A percentile compares a stretch with the other conserved stretches of the same genome.
Evolutionary conservation across 2,888 invertebrate genomes (phyloP).

Genomic region (Girardia tigrina): DNA sequence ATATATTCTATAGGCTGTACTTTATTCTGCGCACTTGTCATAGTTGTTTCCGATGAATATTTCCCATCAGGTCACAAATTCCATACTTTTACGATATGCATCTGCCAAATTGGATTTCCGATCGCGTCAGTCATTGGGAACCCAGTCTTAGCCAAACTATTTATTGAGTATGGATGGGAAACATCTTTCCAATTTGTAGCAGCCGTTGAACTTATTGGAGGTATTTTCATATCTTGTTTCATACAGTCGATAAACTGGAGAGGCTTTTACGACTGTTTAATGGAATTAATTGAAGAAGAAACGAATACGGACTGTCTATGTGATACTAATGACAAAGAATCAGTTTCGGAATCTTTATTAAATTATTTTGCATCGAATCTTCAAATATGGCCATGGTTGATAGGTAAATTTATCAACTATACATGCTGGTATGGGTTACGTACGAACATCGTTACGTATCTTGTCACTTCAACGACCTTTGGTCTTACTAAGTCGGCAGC

Average conservation of each 20-base stretch:
- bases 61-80: constrained; percentile 10
- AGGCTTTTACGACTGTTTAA: too few relatives aligned
- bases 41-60: constrained; percentile 21
- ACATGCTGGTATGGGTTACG: constrained; percentile 32
- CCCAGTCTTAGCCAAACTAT: constrained; percentile 13
- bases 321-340: background rate
- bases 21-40: background rate
- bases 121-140: constrained; percentile 8
- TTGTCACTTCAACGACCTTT: background rate
- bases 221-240: too few relatives aligned
- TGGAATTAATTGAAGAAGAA: too few relatives aligned
- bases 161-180: constrained; percentile 26
- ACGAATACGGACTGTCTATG: too few relatives aligned
- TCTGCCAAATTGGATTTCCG: constrained; percentile 29
- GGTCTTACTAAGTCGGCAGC: constrained; percentile 17
- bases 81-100: constrained; percentile 24
- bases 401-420: constrained; percentile 31
- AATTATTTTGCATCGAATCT: background rate
- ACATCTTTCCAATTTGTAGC: too few relatives aligned
- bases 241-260: too few relatives aligned
- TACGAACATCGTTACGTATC: constrained; percentile 31
- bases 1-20: constrained; percentile 1
- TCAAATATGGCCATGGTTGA: constrained; percentile 29
- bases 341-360: background rate
- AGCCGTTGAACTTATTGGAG: too few relatives aligned